Evolutionary conservation across 1,140 invertebrate genomes (phyloP).

Genomic region (Dendroctonus valens): DNA sequence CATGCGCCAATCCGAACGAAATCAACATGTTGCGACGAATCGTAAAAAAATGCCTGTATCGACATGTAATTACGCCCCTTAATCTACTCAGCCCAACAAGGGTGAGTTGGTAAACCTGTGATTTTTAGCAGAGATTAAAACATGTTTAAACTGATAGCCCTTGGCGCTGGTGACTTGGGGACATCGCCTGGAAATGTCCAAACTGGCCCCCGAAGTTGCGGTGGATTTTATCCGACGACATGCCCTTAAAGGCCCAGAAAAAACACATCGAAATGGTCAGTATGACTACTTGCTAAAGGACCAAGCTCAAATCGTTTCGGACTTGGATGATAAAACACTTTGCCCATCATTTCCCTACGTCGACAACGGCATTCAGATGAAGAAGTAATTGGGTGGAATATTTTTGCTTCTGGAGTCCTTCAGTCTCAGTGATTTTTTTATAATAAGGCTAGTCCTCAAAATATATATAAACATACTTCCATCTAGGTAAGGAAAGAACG

Average conservation of each 20-base stretch:
- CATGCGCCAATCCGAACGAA: constrained; percentile 72
- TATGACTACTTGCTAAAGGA: constrained; percentile 52
- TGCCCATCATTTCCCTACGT: constrained; percentile 47
- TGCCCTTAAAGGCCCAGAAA: constrained; percentile 67
- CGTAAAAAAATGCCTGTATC: constrained; percentile 69
- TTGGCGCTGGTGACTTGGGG: constrained; percentile 78
- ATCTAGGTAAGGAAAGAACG: too few species aligned
- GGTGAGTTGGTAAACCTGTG: constrained; percentile 52
- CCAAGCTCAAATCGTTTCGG: constrained; percentile 57
- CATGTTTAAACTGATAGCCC: constrained; percentile 55
- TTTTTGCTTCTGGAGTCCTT: too few species aligned
- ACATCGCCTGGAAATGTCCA: constrained; percentile 68
- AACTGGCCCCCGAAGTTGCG: constrained; percentile 59
- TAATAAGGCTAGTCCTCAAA: too few species aligned
- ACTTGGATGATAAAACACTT: constrained; percentile 53
- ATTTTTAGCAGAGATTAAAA: not conserved
- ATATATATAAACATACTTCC: too few species aligned
- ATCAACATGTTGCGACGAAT: constrained; percentile 64
- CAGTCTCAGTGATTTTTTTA: too few species aligned
- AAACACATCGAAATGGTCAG: constrained; percentile 60
- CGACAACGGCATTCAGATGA: constrained; percentile 22
- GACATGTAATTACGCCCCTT: constrained; percentile 80
- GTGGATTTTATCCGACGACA: constrained; percentile 64
- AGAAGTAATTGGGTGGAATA: not conserved
- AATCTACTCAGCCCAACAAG: constrained; percentile 59